Evolutionary conservation across 2,797 vertebrate species (phyloP).

Genomic region (Scomberomorus guttatus): DNA sequence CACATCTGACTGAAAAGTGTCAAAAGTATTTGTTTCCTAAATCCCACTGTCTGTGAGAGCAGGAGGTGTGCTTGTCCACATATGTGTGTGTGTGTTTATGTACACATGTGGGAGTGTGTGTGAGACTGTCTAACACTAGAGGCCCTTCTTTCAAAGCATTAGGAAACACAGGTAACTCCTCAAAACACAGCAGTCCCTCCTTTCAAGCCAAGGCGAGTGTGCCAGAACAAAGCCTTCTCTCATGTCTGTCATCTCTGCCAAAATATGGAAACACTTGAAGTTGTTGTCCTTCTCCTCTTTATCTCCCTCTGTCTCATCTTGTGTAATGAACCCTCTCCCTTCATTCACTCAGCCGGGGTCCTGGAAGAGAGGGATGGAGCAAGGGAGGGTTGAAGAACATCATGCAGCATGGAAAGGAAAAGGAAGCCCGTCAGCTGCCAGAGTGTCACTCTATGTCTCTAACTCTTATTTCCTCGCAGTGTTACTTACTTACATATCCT

Average conservation of each 20-base stretch:
- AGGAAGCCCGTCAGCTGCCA: slow-evolving; percentile 52
- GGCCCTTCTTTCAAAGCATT: slow-evolving; percentile 50
- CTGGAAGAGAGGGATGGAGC: slow-evolving; percentile 50
- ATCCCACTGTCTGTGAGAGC: slow-evolving; percentile 31
- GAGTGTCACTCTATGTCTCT: slow-evolving; percentile 19
- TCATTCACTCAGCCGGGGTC: slow-evolving; percentile 55
- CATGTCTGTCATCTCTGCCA: slow-evolving; percentile 56
- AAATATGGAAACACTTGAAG: slow-evolving; percentile 65
- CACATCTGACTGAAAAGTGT: slow-evolving; percentile 48
- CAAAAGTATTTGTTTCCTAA: slow-evolving; percentile 49
- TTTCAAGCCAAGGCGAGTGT: slow-evolving; percentile 57
- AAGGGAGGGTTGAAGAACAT: slow-evolving; percentile 46
- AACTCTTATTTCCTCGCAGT: slow-evolving; percentile 15
- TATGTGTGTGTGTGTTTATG: not conserved
- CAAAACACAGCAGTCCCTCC: slow-evolving; percentile 50
- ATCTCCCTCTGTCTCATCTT: slow-evolving; percentile 45
- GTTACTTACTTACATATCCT: slow-evolving; percentile 12
- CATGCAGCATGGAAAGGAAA: slow-evolving; percentile 51
- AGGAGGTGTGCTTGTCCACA: not conserved
- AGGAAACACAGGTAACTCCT: slow-evolving; percentile 68
- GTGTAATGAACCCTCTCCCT: slow-evolving; percentile 61
- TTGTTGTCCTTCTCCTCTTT: slow-evolving; percentile 36
- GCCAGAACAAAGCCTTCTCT: slow-evolving; percentile 64
- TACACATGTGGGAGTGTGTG: not conserved
- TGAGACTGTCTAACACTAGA: not conserved